These are phyloP conservation scores for Tauraco erythrolophus DNA, from an alignment of 2,113 vertebrate species.

Conservation along the genomic window DNA sequence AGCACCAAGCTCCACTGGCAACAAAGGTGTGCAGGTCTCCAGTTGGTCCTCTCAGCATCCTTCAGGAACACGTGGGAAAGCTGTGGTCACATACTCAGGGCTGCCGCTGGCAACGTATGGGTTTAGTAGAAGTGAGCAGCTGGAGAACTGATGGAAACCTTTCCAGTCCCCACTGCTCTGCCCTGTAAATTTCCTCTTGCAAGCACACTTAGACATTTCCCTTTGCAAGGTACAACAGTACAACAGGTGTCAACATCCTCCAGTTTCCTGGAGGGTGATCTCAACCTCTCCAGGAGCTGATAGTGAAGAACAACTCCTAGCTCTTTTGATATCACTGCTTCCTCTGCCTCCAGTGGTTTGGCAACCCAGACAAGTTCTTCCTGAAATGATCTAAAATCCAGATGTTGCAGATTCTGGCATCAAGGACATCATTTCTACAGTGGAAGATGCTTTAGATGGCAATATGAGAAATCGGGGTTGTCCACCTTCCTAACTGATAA, in stretches of 20 bases:
- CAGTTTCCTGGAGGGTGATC: not conserved
- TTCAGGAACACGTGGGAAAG: not conserved
- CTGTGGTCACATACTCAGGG: not conserved
- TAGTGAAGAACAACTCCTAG: not conserved
- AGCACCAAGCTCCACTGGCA: not conserved
- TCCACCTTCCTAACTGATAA: not conserved
- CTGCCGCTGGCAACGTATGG: rapidly evolving
- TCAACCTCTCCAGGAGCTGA: not conserved
- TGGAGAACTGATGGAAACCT: not conserved
- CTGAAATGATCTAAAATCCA: not conserved
- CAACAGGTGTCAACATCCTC: not conserved
- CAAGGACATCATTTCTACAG: not conserved
- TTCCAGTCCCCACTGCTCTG: not conserved
- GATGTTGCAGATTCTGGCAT: not conserved
- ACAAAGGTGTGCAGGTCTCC: not conserved
- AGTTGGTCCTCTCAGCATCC: not conserved
- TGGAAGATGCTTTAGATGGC: not conserved
- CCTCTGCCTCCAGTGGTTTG: not conserved
- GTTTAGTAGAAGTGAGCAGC: not conserved
- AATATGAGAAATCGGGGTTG: not conserved
- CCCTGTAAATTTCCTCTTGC: not conserved
- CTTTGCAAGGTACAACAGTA: not conserved
- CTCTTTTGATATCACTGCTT: not conserved
- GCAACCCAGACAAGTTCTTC: not conserved
- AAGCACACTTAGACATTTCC: not conserved